Evolutionary conservation across 2,113 vertebrate genomes (phyloP), one percentile per base, ranked within the genome.

Genomic region (Motacilla tschutschensis): DNA sequence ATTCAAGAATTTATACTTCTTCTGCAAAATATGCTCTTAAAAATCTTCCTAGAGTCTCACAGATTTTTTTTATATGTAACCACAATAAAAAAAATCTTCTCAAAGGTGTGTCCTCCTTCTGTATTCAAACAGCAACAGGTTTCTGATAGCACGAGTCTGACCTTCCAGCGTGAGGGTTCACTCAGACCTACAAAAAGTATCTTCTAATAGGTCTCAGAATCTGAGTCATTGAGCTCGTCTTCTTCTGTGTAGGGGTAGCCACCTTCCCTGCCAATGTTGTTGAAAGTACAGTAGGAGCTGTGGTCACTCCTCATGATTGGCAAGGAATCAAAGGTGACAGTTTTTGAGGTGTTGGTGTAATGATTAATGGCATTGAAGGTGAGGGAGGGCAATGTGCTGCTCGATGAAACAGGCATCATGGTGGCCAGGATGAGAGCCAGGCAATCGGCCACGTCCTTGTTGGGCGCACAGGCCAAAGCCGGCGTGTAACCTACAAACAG

Each of bases 381-480:
- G 83, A 99, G 94, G 87, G 98, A 96, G 72, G 99, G 97, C 66
- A 99, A 93, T 4, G 97, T 94, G 96, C 96, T 97, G 96, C 97
- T 97, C 18, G 98, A 98, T 51, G 99, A 99, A 84, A 99, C 97
- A 91, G 99, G 99, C 98, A 99, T 99, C 99, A 99, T 99, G 81
- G 98, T 99, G 97, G 99, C 98, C 97, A 99, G 96, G 94, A 99
- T 99, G 85, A 99, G 98, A 35, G 99, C 98, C 24, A 99, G 97
- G 97, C 99, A 99, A 92, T 99, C 99, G 12, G 99, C 99, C 91
- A 99, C 99, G 18, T 99, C 99, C 97, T 99, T 99, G 94, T 99
- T 99, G 80, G 99, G 99, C 15, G 99, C 98, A 75, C 99, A 99
- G 82, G 99, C 99, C 98, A 99, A 96, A 85, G 99, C 99, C 38